These are phyloP conservation scores for Labroides dimidiatus DNA, from an alignment of 2,797 vertebrate genomes.

Conservation along the genomic window DNA sequence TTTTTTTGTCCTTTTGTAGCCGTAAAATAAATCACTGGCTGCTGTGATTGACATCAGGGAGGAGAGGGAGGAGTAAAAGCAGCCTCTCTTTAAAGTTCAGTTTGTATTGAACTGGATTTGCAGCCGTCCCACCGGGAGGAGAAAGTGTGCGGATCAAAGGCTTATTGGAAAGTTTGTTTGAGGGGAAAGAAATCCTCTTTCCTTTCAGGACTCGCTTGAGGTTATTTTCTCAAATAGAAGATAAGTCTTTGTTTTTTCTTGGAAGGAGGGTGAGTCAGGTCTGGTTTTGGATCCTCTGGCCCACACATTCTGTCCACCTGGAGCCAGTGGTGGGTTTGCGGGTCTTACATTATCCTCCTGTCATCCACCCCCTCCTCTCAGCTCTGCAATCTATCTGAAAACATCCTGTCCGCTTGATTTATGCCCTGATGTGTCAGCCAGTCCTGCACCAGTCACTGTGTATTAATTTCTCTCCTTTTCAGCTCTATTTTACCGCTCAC, in stretches of 20 bases:
- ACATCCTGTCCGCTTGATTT: conserved; percentile 49
- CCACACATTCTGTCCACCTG: conserved; percentile 28
- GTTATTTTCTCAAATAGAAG: conserved; percentile 39
- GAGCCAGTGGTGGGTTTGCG: conserved; percentile 48
- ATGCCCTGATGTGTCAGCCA: conserved; percentile 26
- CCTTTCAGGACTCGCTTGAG: conserved; percentile 26
- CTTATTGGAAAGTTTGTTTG: conserved; percentile 58
- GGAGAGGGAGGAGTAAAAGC: not conserved
- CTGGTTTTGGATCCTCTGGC: conserved; percentile 19
- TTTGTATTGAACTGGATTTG: conserved; percentile 34
- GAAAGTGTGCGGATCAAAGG: conserved; percentile 42
- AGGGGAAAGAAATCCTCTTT: conserved; percentile 34
- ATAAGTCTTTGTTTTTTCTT: conserved; percentile 37
- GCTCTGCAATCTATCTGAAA: conserved; percentile 24
- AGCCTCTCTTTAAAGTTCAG: conserved; percentile 45
- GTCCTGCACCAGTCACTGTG: not conserved
- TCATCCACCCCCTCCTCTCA: conserved; percentile 17
- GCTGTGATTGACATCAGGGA: conserved; percentile 52
- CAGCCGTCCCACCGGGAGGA: conserved; percentile 17
- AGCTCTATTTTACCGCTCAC: conserved; percentile 12
- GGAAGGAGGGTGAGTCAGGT: conserved; percentile 40
- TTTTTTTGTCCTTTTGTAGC: conserved; percentile 42
- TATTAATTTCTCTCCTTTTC: not conserved
- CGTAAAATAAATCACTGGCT: conserved; percentile 59
- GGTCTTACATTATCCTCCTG: conserved; percentile 46